Evolutionary conservation across 2,113 vertebrate genomes (phyloP), one percentile per base, ranked within the genome.

Genomic region (Nothocercus nigrocapillus): DNA sequence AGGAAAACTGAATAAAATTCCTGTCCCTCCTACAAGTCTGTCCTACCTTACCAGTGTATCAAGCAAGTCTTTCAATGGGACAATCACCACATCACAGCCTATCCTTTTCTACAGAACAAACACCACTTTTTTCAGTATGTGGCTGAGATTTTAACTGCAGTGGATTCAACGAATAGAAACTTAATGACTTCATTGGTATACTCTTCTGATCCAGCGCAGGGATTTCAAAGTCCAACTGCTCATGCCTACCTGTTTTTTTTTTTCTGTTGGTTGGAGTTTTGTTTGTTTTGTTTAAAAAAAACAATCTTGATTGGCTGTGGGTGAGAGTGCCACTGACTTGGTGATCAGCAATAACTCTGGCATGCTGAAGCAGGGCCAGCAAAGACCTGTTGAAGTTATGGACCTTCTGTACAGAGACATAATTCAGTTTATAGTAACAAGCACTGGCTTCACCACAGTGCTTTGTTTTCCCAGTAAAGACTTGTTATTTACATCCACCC

Each of bases 101-200:
- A 67, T 76, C 97, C 97, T 97, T 96, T 94, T 67, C 95, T 97
- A 94, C 89, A 96, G 87, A 97, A 92, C 96, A 73, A 97, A 83
- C 90, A 89, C 95, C 97, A 75, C 89, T 25, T 70, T 53, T 95
- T 88, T 75, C 95, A 88, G 66, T 89, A 80, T 49, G 93, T 97
- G 96, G 93, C 75, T 7, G 3, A 75, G 89, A 73, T 97, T 97
- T 95, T 86, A 97, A 92, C 83, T 86, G 95, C 94, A 90, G 70
- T 70, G 44, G 75, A 92, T 72, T 96, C 94, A 77, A 62, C 80
- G 42, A 67, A 83, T 64, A 67, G 93, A 96, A 91, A 94, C 95
- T 82, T 73, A 38, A 88, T 17, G 44, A 87, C 77, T 82, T 68
- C 82, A 85, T 88, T 64, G 73, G 42, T 69, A 20, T 40, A 77